Evolutionary conservation across 2,888 invertebrate species (phyloP).

Genomic region (Heteromyza rotundicornis): DNA sequence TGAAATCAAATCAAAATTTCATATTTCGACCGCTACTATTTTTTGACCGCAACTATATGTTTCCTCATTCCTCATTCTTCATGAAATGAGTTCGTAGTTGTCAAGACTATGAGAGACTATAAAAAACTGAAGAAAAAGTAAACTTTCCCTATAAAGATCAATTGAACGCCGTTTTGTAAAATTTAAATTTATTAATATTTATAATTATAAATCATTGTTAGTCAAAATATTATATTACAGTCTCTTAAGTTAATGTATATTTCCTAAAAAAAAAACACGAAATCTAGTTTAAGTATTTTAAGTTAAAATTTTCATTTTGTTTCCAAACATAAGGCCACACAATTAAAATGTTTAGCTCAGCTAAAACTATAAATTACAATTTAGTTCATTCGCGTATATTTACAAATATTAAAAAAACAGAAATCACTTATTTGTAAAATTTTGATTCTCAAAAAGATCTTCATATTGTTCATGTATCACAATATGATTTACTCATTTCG

Average conservation of each 20-base stretch:
- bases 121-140: constrained; percentile 24
- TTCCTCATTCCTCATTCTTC: no score
- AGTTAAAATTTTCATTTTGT: constrained; percentile 30
- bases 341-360: not conserved
- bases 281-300: no score
- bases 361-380: not conserved
- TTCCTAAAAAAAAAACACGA: not conserved
- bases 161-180: no score
- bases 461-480: no score
- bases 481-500: no score
- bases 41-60: no score
- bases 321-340: constrained; percentile 26
- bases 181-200: not conserved
- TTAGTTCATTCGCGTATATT: not conserved
- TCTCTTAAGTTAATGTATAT: not conserved
- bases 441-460: no score
- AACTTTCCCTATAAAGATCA: not conserved
- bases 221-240: constrained; percentile 6
- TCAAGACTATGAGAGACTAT: no score
- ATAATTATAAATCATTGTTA: constrained; percentile 3
- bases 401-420: not conserved
- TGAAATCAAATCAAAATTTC: no score
- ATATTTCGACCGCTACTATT: no score
- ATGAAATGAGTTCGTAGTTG: no score
- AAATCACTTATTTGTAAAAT: no score